Base-by-base conservation (phyloP, 2,113 vertebrate genomes). In the Dipodomys spectabilis region DNA sequence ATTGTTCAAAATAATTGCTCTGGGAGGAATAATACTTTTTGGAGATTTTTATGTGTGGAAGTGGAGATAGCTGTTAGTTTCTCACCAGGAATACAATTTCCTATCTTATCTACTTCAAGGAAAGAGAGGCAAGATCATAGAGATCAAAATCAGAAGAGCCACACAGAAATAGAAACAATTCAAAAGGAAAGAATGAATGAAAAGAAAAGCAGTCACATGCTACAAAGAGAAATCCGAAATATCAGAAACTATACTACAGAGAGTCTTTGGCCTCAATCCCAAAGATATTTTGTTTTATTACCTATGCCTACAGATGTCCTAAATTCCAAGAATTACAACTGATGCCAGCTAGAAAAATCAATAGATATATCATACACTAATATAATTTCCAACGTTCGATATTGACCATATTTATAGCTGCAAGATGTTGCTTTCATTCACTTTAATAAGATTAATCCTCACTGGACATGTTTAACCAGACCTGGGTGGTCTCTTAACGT, bases 1-100 rank as follows among this genome's bases (percentile, higher is more conserved):
- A 95, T 88, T 96, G 90, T 87, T 96, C 77, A 94, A 83, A 88
- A 81, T 97, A 97, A 97, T 96, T 97, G 78, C 85, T 80, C 74
- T 0, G 1, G 72, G 75, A 39, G 65, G 65, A 94, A 88, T 73
- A 96, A 93, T 80, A 95, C n/a, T 89, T 93, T 82, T 91, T 74
- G 57, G 88, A 96, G 9, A 45, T 71, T 19, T 16, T 5, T 53
- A 30, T 71, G 28, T 92, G n/a, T 22, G 12, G 35, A 82, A 28
- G 11, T 64, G 3, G 23, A 80, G 35, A 78, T 16, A 89, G 18
- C 35, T 93, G n/a, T 23, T 75, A 88, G 0, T 94, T 88, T 93
- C 89, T 96, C 22, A 0, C 64, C 45, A 95, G 64, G 35, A 97
- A 90, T n/a, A 27, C 28, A 93, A 91, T 93, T 96, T 90, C 53